A percentile compares a stretch with the other conserved stretches of the same genome.
These are phyloP conservation scores for Lonchura striata DNA, from an alignment of 2,113 vertebrate genomes.

Conservation along the genomic window DNA sequence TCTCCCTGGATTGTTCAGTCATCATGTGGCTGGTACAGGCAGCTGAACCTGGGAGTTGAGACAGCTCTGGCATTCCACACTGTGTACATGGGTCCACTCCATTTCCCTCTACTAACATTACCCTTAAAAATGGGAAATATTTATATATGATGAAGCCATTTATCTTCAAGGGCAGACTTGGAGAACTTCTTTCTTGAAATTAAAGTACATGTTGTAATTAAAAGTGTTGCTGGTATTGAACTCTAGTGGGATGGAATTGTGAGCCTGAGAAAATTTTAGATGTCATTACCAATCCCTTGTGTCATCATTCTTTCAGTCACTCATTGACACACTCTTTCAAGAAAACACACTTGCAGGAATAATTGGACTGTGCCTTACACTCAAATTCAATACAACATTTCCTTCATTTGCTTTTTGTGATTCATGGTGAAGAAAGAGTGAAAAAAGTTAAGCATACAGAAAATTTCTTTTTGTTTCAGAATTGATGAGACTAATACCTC, in stretches of 20 bases:
- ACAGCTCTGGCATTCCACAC: neutral
- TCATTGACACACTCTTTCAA: neutral
- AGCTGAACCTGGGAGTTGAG: neutral
- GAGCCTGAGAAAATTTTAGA: neutral
- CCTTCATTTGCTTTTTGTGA: neutral
- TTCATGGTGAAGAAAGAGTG: neutral
- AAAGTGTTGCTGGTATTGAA: neutral
- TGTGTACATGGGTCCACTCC: accelerated
- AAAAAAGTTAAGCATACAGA: neutral
- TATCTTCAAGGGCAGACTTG: neutral
- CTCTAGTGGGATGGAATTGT: neutral
- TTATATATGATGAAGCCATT: neutral
- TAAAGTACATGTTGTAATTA: neutral
- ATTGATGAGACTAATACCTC: neutral
- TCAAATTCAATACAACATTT: neutral
- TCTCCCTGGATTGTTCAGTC: neutral
- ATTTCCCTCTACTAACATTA: neutral
- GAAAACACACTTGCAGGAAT: neutral
- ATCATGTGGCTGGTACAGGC: accelerated
- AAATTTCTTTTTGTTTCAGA: neutral
- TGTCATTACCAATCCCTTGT: neutral
- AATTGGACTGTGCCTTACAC: neutral
- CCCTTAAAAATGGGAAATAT: neutral
- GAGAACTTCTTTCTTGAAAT: neutral
- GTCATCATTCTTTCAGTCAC: neutral